Evolutionary conservation across 2,113 vertebrate genomes (phyloP), one percentile per base, ranked within the genome.

Genomic region (Rana temporaria): DNA sequence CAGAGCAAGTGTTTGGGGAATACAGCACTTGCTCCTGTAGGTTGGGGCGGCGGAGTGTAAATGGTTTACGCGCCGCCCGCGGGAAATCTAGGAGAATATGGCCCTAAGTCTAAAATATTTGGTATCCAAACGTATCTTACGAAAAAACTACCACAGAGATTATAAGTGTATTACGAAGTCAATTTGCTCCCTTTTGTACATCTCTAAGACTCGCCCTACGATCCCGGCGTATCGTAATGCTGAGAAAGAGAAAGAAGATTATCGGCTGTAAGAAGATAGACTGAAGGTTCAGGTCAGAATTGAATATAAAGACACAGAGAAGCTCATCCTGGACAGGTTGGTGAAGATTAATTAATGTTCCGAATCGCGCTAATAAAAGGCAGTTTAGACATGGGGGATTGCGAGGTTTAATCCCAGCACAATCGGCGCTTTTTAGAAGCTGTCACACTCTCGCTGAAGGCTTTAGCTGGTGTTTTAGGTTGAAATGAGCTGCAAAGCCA

Each of bases 241-340:
- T 17, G 7, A 56, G 52, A 78, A 66, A 60, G 38, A 9, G 48
- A 67, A 67, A 67, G 26, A 67, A 53, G 77, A 79, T 79, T 79
- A 79, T 69, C 19, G 17, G 14, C 55, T 3, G 6, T 79, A 69
- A 56, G 52, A 79, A 60, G 55, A 30, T 19, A 14, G 34, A 68
- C 16, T 7, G 52, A 38, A 69, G 66, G 77, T 57, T 56, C 14
- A 12, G 30, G 30, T 32, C 65, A 59, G 64, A 79, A 79, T 67
- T 69, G 68, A 69, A 68, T 59, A 79, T 57, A 24, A 69, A 15
- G 65, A 69, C 65, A 79, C 17, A 20, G 22, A 48, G 16, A 42
- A 4, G 19, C 24, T 57, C 6, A 53, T 42, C 32, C 6, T 59
- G 17, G 52, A 30, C 30, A 57, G 77, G n/a, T 68, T 60, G 42